These are phyloP conservation scores for Drosophila pandora DNA, from an alignment of 1,140 invertebrate species.

Conservation along the genomic window DNA sequence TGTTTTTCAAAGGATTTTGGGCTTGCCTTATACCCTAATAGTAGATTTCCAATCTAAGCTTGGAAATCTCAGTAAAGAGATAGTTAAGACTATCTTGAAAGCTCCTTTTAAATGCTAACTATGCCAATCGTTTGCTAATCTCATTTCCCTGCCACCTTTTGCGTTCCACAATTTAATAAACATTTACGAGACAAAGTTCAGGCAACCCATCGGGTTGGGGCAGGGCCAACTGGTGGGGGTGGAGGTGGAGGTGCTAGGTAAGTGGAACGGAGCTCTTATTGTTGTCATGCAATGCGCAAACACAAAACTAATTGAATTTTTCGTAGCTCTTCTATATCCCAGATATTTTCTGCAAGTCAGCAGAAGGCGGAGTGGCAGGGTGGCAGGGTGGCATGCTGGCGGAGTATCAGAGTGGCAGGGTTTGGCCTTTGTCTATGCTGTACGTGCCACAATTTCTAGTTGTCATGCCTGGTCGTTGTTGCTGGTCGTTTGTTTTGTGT, in stretches of 20 bases:
- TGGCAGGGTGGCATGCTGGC: too few relatives aligned
- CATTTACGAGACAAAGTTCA: slow-evolving; percentile 43
- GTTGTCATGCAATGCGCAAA: slow-evolving; percentile 81
- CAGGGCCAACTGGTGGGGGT: not conserved
- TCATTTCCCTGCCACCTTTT: slow-evolving; percentile 40
- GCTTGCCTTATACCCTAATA: not conserved
- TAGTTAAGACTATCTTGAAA: not conserved
- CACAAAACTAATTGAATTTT: slow-evolving; percentile 82
- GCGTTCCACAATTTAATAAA: slow-evolving; percentile 57
- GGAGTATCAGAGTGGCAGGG: not conserved
- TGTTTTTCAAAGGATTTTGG: not conserved
- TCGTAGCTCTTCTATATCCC: slow-evolving; percentile 44
- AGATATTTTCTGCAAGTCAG: slow-evolving; percentile 49
- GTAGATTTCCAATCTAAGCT: too few relatives aligned
- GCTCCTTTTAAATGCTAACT: slow-evolving; percentile 24
- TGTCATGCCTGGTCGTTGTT: slow-evolving; percentile 39
- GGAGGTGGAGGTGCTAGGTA: not conserved
- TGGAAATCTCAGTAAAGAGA: not conserved
- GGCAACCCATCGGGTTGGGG: not conserved
- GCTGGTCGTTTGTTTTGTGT: slow-evolving; percentile 38
- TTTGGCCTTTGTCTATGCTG: slow-evolving; percentile 46
- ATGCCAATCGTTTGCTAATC: slow-evolving; percentile 24
- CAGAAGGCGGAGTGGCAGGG: slow-evolving; percentile 5
- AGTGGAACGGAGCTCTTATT: slow-evolving; percentile 42
- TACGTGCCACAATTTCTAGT: slow-evolving; percentile 68